Evolutionary conservation across 1,140 invertebrate species (phyloP).

Genomic region (Palaemon carinicauda): DNA sequence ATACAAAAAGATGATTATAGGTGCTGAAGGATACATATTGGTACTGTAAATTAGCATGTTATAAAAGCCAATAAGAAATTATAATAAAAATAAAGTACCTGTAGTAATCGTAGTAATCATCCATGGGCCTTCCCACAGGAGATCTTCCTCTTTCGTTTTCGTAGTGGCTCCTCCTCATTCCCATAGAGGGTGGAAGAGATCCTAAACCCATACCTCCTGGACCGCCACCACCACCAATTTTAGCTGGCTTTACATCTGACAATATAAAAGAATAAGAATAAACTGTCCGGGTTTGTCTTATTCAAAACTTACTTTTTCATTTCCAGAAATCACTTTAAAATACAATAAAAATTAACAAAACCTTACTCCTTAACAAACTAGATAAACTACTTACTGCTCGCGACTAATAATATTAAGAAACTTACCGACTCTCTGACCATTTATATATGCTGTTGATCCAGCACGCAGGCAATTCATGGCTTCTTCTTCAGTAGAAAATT

Average conservation of each 20-base stretch:
- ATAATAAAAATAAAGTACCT: neutral
- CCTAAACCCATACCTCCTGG: conserved; percentile 22
- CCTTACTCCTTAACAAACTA: no score
- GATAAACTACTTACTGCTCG: neutral
- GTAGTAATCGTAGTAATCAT: conserved; percentile 45
- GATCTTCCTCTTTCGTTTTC: conserved; percentile 57
- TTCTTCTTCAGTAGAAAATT: conserved; percentile 78
- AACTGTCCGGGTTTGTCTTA: no score
- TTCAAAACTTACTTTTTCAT: no score
- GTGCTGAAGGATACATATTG: no score
- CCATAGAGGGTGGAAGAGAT: neutral
- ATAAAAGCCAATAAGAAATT: no score
- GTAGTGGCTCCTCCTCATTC: neutral
- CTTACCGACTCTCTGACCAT: conserved; percentile 74
- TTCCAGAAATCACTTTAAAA: no score
- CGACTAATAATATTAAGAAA: neutral
- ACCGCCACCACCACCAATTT: conserved; percentile 64
- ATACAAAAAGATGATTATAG: no score
- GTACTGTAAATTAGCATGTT: no score
- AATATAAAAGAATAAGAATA: conserved; percentile 40
- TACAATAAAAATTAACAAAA: no score
- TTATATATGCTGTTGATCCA: conserved; percentile 75
- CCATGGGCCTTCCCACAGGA: conserved; percentile 56
- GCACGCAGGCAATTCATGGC: conserved; percentile 77
- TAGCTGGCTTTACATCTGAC: conserved; percentile 70